Percentiles rank a stretch among this genome's conserved stretches.
Evolutionary conservation across 53 echinoderm and acorn worm species (phyloP).

Genomic region (Crossaster papposus): DNA sequence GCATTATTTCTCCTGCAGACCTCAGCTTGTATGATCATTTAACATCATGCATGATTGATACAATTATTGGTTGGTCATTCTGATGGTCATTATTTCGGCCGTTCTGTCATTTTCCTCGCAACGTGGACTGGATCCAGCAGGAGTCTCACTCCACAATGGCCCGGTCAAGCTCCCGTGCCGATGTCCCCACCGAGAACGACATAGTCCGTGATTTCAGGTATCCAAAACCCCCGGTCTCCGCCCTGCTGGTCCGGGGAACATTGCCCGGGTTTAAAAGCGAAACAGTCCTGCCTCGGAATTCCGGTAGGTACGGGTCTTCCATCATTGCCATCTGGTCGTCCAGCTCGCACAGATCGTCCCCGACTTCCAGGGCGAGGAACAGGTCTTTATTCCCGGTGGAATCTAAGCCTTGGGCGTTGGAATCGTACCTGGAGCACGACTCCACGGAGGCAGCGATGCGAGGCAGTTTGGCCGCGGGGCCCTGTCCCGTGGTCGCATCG

Average conservation of each 20-base stretch:
- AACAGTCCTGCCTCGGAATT: constrained; percentile 79
- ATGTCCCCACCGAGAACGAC: constrained; percentile 79
- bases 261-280: constrained; percentile 76
- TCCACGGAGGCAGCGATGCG: constrained; percentile 35
- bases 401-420: constrained; percentile 16
- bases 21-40: no score
- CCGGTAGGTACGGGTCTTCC: constrained; percentile 72
- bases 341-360: constrained; percentile 48
- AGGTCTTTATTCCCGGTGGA: constrained; percentile 42
- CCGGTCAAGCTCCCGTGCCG: constrained; percentile 64
- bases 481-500: background rate
- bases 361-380: constrained; percentile 40
- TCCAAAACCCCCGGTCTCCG: background rate
- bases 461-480: constrained; percentile 30
- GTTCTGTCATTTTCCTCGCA: background rate
- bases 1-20: no score
- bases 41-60: no score
- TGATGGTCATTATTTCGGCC: background rate
- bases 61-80: background rate
- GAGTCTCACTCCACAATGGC: constrained; percentile 44
- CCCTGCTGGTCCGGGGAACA: constrained; percentile 44
- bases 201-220: constrained; percentile 69
- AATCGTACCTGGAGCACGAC: background rate
- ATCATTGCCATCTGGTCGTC: constrained; percentile 36
- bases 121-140: background rate